A percentile compares a stretch with the other conserved stretches of the same genome.
phyloP scores from a whole-genome alignment of 2,888 invertebrate species.

The Epinotia brunnichana region DNA sequence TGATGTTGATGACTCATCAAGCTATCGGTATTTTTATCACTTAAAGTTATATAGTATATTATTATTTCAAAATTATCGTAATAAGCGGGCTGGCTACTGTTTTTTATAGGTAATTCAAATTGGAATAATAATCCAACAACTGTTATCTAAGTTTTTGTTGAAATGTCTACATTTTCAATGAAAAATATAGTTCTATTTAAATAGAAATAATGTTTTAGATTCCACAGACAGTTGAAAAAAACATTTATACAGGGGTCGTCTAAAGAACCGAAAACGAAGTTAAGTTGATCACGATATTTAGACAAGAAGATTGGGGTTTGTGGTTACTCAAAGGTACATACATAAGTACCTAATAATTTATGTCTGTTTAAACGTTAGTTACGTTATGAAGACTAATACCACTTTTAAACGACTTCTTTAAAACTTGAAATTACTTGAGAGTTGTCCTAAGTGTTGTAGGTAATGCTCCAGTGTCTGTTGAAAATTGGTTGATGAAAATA shows the following conservation, averaged over 20 bases:
- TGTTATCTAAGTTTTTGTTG: neutral
- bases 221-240: neutral
- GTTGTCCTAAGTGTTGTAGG: conserved; percentile 11
- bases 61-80: no score
- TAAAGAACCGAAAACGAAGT: no score
- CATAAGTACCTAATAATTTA: no score
- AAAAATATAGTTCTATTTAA: no score
- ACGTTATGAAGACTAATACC: conserved; percentile 21
- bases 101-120: no score
- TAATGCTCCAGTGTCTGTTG: conserved; percentile 14
- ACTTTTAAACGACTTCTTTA: conserved; percentile 5
- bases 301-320: neutral
- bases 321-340: conserved; percentile 5
- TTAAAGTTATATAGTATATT: no score
- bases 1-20: no score
- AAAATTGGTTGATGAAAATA: conserved; percentile 22
- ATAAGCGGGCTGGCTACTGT: no score
- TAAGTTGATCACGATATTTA: neutral
- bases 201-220: no score
- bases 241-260: no score
- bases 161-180: neutral
- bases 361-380: conserved; percentile 6
- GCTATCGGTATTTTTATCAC: no score
- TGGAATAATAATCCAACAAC: no score
- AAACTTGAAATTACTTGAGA: conserved; percentile 2